A percentile compares a stretch with the other conserved stretches of the same genome.
Evolutionary conservation across 2,797 vertebrate species (phyloP).

Genomic region (Rhinella marina): DNA sequence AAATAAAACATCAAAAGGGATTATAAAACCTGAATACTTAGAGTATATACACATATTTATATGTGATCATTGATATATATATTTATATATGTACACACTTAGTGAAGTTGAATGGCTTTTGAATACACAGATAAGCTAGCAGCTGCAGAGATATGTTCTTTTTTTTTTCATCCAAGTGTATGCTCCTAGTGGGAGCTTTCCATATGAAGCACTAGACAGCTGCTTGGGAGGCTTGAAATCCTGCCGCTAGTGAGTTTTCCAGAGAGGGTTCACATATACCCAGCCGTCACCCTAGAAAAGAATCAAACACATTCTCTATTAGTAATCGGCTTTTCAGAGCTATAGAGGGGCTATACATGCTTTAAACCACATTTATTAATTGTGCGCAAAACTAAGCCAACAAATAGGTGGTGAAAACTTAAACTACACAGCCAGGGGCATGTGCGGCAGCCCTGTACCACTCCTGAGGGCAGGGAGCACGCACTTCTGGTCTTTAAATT

Average conservation of each 20-base stretch:
- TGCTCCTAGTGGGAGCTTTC: slow-evolving; percentile 67
- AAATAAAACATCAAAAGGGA: slow-evolving; percentile 82
- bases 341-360: too few species aligned
- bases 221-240: slow-evolving; percentile 42
- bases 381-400: too few species aligned
- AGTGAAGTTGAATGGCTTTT: slow-evolving; percentile 67
- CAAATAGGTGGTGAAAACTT: too few species aligned
- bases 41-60: slow-evolving; percentile 50
- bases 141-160: slow-evolving; percentile 61
- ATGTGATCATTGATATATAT: slow-evolving; percentile 32
- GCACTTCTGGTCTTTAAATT: too few species aligned
- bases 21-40: slow-evolving; percentile 72
- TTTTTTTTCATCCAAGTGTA: slow-evolving; percentile 55
- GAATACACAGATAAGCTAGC: slow-evolving; percentile 59
- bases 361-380: too few species aligned
- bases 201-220: slow-evolving; percentile 70
- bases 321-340: neutral
- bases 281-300: slow-evolving; percentile 87
- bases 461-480: too few species aligned
- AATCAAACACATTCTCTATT: slow-evolving; percentile 60
- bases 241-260: slow-evolving; percentile 84
- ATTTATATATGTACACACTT: slow-evolving; percentile 32
- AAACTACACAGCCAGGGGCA: too few species aligned
- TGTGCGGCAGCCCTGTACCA: too few species aligned
- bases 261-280: slow-evolving; percentile 86